phyloP scores from a whole-genome alignment of 2,888 invertebrate genomes.

The Erebia ligea region DNA sequence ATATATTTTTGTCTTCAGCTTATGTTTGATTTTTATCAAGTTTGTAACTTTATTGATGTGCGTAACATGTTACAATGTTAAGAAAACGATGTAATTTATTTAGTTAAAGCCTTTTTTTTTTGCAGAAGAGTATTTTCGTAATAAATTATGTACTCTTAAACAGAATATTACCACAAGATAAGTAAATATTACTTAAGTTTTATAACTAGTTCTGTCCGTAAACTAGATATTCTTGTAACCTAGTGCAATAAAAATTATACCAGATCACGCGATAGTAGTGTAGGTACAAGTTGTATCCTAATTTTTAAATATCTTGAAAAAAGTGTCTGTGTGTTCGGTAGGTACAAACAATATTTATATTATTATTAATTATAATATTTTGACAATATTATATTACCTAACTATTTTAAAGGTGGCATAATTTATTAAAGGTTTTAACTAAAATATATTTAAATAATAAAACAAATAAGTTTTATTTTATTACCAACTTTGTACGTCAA shows the following conservation, averaged over 20 bases:
- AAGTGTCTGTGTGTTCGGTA: neutral
- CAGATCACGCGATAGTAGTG: neutral
- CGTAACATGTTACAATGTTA: slow-evolving; percentile 3
- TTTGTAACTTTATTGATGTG: slow-evolving; percentile 15
- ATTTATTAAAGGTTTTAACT: too few relatives aligned
- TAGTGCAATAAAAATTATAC: slow-evolving; percentile 6
- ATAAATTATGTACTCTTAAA: too few relatives aligned
- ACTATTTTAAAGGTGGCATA: too few relatives aligned
- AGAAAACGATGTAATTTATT: too few relatives aligned
- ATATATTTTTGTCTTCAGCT: slow-evolving; percentile 16
- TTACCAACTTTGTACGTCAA: too few relatives aligned
- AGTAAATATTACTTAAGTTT: neutral
- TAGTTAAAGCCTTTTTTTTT: too few relatives aligned
- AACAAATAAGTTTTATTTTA: too few relatives aligned
- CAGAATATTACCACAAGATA: too few relatives aligned
- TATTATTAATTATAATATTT: neutral
- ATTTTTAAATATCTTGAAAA: neutral
- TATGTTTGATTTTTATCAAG: slow-evolving; percentile 20
- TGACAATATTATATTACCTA: too few relatives aligned
- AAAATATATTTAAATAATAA: too few relatives aligned
- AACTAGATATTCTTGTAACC: slow-evolving; percentile 7
- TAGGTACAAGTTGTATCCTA: neutral
- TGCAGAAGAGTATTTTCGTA: too few relatives aligned
- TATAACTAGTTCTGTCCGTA: neutral
- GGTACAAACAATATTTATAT: neutral